phyloP scores from a whole-genome alignment of 2,888 invertebrate genomes.

The Luperina testacea region DNA sequence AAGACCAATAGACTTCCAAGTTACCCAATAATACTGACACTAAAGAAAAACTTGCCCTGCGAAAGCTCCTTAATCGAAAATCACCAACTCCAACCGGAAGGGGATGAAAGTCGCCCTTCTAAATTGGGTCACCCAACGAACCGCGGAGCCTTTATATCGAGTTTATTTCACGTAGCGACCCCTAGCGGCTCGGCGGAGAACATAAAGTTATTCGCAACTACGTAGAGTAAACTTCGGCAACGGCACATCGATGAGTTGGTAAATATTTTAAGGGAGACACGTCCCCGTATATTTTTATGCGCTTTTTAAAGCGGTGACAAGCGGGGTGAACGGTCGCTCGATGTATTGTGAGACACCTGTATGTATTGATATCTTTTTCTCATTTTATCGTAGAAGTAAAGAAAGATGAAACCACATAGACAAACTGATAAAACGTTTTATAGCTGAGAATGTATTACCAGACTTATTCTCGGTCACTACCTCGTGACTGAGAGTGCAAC shows the following conservation, averaged over 20 bases:
- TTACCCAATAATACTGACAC: slow-evolving; percentile 38
- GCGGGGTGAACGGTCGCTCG: slow-evolving; percentile 28
- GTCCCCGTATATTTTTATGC: slow-evolving; percentile 59
- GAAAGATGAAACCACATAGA: slow-evolving; percentile 15
- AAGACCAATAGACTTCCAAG: slow-evolving; percentile 33
- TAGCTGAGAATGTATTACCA: not conserved
- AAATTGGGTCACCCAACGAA: slow-evolving; percentile 75
- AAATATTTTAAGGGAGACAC: slow-evolving; percentile 63
- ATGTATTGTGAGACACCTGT: slow-evolving; percentile 54
- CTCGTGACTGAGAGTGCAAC: not conserved
- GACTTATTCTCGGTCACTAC: not conserved
- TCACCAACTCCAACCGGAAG: slow-evolving; percentile 60
- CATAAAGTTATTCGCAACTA: slow-evolving; percentile 63
- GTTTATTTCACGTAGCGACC: slow-evolving; percentile 59
- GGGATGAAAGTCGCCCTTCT: slow-evolving; percentile 64
- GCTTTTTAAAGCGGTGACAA: slow-evolving; percentile 55
- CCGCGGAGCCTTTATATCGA: slow-evolving; percentile 62
- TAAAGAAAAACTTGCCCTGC: slow-evolving; percentile 53
- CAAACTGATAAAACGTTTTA: not conserved
- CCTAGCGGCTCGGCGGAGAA: slow-evolving; percentile 43
- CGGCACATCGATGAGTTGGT: slow-evolving; percentile 46
- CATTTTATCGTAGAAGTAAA: slow-evolving; percentile 28
- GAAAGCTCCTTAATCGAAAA: slow-evolving; percentile 70
- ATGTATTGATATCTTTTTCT: slow-evolving; percentile 29
- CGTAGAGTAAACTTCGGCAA: slow-evolving; percentile 40